Conservation (phyloP, 2,113 vertebrate genomes). For the Raja brachyura region DNA sequence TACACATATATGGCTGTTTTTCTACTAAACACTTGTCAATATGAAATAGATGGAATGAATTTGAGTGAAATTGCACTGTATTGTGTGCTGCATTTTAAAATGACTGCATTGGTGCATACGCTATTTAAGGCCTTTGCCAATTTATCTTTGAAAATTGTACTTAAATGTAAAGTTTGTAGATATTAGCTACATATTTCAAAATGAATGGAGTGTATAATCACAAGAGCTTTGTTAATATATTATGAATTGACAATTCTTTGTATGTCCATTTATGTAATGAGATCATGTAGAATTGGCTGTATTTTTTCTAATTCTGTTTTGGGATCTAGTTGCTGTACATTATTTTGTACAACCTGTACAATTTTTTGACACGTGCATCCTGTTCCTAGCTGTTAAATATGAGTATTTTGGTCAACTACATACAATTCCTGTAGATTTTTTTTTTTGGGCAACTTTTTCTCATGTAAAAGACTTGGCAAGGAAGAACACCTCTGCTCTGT, state of each 20-base stretch:
- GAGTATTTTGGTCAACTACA: not conserved
- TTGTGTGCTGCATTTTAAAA: not conserved
- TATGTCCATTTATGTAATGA: not conserved
- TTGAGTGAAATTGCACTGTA: not conserved
- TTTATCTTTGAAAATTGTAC: not conserved
- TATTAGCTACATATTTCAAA: not conserved
- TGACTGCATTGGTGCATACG: too few relatives aligned
- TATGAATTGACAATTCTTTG: too few relatives aligned
- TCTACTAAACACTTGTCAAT: not conserved
- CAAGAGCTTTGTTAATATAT: too few relatives aligned
- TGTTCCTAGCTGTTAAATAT: not conserved
- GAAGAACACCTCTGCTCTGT: too few relatives aligned
- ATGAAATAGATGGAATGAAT: not conserved
- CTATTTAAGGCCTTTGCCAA: not conserved
- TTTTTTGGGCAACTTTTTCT: not conserved
- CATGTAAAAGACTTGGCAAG: not conserved
- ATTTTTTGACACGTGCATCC: not conserved
- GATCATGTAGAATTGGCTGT: not conserved
- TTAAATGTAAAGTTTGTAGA: not conserved
- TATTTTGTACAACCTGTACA: not conserved
- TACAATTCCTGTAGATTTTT: not conserved
- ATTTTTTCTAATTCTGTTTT: not conserved
- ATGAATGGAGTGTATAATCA: not conserved
- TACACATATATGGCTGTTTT: not conserved
- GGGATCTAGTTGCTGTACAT: not conserved